Evolutionary conservation across 1,140 invertebrate species (phyloP).

Genomic region (Macrotrachela quadricornifera): DNA sequence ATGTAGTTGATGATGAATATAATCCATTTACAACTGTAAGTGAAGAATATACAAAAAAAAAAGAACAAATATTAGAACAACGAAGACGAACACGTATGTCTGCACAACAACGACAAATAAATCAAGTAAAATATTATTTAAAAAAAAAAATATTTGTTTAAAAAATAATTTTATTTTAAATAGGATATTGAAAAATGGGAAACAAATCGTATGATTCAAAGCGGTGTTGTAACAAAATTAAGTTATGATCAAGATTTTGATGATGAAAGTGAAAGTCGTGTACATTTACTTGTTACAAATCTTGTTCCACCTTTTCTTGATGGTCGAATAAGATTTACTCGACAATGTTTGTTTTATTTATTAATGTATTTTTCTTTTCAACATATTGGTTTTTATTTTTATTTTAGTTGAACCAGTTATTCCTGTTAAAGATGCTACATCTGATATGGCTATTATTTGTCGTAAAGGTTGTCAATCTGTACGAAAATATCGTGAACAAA

Average conservation of each 20-base stretch:
- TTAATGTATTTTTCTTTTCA: too few species aligned
- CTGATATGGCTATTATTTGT: conserved; percentile 85
- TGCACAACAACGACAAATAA: conserved; percentile 71
- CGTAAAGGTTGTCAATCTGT: conserved; percentile 78
- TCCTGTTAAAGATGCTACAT: conserved; percentile 77
- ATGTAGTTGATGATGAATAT: conserved; percentile 66
- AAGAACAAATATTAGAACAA: conserved; percentile 66
- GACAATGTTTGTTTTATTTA: conserved; percentile 42
- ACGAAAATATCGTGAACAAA: conserved; percentile 70
- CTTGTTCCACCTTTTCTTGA: conserved; percentile 96
- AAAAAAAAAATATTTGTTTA: not conserved
- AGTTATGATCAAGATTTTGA: conserved; percentile 58
- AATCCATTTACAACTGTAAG: conserved; percentile 74
- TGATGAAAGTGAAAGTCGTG: conserved; percentile 64
- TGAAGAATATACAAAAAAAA: conserved; percentile 69
- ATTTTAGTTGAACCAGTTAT: conserved; percentile 59
- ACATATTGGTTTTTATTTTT: too few species aligned
- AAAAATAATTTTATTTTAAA: conserved; percentile 10
- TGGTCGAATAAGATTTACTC: conserved; percentile 93
- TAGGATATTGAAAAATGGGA: conserved; percentile 96
- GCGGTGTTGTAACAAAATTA: conserved; percentile 69
- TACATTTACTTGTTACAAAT: conserved; percentile 75
- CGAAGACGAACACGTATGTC: conserved; percentile 64
- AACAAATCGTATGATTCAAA: conserved; percentile 85
- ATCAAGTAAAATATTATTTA: conserved; percentile 38